Evolutionary conservation across 92 coral and sea anemone species (phyloP), one percentile per base, ranked within the genome.

Genomic region (Epizoanthus stellaris): DNA sequence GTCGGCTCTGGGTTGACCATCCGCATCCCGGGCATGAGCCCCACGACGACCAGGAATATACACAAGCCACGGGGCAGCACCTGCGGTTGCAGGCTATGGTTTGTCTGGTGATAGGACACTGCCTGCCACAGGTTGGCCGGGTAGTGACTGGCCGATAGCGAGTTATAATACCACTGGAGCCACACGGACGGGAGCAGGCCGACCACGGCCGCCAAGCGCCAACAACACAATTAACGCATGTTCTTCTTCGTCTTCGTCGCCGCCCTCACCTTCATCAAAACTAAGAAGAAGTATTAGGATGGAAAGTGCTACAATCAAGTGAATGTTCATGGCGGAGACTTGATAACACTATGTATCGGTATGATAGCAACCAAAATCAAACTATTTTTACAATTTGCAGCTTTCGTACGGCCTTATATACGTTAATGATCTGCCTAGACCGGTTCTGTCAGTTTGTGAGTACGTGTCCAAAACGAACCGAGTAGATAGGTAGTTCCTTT

Each of bases 191-290:
- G 23, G 90, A 68, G 64, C 98, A 95, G 0, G 83, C 7, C 4
- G 79, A 39, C 98, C 98, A 95, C 12, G 85, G 15, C 5, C 85
- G 17, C 98, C 98, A 95, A 7, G 70, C 10, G 70, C 92, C 87
- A 11, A 95, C 91, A 19, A n/a, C 67, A 36, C 96, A 95, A 64
- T 93, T 70, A 3, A 70, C 76, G 13, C 93, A 64, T 0, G 84
- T 67, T 60, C 96, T 90, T 34, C 87, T 68, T 10, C 94, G 71
- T 0, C 97, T 65, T 7, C 89, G 74, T 9, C 98, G 83, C 0
- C 89, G 16, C 54, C 36, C 1, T 30, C 36, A 30, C 36, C 36
- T 30, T 30, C 36, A 30, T 30, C 36, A 30, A 30, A 30, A 30
- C 36, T 30, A 30, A 30, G 36, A 30, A 30, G 36, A 30, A 30